Conservation (phyloP, 2,888 invertebrate genomes). For the Microctonus aethiopoides region DNA sequence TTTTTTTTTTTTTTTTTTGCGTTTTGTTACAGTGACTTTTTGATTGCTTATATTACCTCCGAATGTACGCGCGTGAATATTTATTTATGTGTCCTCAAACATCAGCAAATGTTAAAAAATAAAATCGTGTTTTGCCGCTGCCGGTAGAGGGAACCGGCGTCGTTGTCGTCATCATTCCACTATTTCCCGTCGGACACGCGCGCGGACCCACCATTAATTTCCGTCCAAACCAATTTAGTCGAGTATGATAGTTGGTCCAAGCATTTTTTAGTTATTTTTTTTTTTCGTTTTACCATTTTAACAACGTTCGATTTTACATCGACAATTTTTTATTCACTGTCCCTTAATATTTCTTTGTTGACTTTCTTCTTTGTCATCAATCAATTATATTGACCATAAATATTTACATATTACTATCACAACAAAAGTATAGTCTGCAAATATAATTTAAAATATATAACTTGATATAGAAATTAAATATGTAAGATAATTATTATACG, state of each 20-base stretch:
- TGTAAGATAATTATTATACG: not conserved
- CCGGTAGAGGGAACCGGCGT: constrained; percentile 5
- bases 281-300: not conserved
- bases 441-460: no score
- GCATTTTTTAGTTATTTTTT: constrained; percentile 17
- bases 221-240: constrained; percentile 33
- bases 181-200: constrained; percentile 51
- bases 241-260: constrained; percentile 21
- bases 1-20: not conserved
- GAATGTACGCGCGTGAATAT: no score
- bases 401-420: not conserved
- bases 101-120: not conserved
- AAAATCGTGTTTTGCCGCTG: constrained; percentile 12
- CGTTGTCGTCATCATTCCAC: constrained; percentile 49
- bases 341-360: not conserved
- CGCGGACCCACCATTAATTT: constrained; percentile 45
- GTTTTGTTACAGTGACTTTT: not conserved
- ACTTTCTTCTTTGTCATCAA: no score
- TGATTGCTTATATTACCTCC: no score
- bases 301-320: constrained; percentile 5
- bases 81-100: constrained; percentile 2
- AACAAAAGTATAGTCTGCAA: not conserved
- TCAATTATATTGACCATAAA: not conserved
- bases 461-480: not conserved
- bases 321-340: constrained; percentile 9